phyloP scores from a whole-genome alignment of 2,113 vertebrate species.

The Hystrix cristata region DNA sequence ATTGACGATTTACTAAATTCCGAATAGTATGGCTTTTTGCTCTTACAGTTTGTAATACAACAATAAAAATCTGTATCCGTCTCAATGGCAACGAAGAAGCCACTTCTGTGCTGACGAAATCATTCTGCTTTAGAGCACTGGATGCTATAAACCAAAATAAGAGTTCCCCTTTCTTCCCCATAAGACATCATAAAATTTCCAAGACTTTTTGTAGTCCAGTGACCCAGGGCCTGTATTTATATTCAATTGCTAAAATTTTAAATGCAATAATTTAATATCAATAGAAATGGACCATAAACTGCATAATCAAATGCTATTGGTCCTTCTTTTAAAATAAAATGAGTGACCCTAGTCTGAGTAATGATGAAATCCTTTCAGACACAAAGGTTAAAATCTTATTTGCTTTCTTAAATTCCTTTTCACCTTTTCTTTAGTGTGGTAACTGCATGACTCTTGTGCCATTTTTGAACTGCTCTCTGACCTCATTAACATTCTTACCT shows the following conservation, averaged over 20 bases:
- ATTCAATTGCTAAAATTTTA: constrained; percentile 70
- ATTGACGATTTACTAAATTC: neutral
- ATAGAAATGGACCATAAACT: constrained; percentile 62
- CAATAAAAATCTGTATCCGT: neutral
- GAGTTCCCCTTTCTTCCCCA: neutral
- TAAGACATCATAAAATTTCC: neutral
- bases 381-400: constrained; percentile 60
- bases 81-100: neutral
- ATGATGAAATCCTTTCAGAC: constrained; percentile 65
- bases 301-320: constrained; percentile 73
- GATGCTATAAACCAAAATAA: neutral
- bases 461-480: constrained; percentile 70
- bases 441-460: constrained; percentile 57
- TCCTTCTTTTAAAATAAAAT: constrained; percentile 64
- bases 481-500: constrained; percentile 78
- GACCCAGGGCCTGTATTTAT: constrained; percentile 51
- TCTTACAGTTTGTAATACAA: neutral
- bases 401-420: constrained; percentile 82
- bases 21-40: neutral
- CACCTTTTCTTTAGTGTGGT: constrained; percentile 51
- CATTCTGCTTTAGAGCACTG: neutral
- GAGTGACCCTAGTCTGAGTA: constrained; percentile 64
- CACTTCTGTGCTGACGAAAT: neutral
- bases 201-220: constrained; percentile 68
- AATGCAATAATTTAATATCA: constrained; percentile 78